phyloP scores from a whole-genome alignment of 2,113 vertebrate genomes.

The Choloepus hoffmanni region DNA sequence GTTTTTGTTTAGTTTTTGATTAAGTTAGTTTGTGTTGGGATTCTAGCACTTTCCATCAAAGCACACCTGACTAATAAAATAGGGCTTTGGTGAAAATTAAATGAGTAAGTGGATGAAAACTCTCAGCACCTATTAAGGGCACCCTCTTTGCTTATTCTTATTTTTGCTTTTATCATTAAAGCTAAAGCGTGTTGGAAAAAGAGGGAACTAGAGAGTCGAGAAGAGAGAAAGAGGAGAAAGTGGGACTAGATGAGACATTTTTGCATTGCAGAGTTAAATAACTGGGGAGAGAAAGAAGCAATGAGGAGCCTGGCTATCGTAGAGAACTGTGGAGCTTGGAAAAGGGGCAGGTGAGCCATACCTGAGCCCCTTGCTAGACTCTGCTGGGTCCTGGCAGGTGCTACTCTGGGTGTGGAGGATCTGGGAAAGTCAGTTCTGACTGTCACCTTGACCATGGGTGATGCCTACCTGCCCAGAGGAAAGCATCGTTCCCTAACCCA shows the following conservation, averaged over 20 bases:
- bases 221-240: not conserved
- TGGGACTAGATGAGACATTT: accelerated
- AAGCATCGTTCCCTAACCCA: accelerated
- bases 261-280: not conserved
- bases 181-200: not conserved
- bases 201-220: not conserved
- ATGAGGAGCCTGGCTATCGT: accelerated
- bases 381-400: not conserved
- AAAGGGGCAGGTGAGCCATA: accelerated
- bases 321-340: not conserved
- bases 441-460: too few species aligned
- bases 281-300: not conserved
- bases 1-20: not conserved
- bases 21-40: not conserved
- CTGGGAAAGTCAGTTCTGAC: too few species aligned
- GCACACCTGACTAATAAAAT: too few species aligned
- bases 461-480: not conserved
- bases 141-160: not conserved
- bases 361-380: not conserved
- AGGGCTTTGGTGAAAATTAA: not conserved
- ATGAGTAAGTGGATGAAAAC: not conserved
- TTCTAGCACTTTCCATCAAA: not conserved
- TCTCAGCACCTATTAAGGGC: not conserved
- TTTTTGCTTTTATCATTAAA: not conserved
- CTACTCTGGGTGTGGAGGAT: too few species aligned